phyloP scores from a whole-genome alignment of 2,113 vertebrate species.

The Aldabrachelys gigantea region DNA sequence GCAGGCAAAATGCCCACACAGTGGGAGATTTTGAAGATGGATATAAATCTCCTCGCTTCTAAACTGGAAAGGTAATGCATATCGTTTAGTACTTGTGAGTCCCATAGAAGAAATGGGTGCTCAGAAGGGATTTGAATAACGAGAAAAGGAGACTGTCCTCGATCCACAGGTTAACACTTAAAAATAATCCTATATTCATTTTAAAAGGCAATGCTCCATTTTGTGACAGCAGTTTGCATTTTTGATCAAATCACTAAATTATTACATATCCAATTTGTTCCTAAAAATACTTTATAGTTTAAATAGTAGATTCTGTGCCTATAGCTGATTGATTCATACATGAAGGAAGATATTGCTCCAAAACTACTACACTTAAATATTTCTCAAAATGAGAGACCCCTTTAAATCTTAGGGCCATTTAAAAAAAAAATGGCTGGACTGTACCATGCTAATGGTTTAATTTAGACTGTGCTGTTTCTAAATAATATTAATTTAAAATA shows the following conservation, averaged over 20 bases:
- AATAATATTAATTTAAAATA: rapidly evolving
- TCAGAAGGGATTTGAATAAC: constrained; percentile 22
- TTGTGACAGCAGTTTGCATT: not conserved
- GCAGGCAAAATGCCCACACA: not conserved
- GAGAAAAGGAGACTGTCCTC: not conserved
- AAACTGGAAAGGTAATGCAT: not conserved
- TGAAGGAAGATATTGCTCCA: not conserved
- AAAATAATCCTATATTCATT: not conserved
- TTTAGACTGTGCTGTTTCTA: not conserved
- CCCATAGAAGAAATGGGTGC: not conserved
- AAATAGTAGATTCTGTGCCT: not conserved
- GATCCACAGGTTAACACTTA: not conserved
- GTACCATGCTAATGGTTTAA: rapidly evolving
- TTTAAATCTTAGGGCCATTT: not conserved
- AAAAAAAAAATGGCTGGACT: not conserved
- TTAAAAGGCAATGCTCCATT: not conserved
- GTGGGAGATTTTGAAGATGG: not conserved
- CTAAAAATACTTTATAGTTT: not conserved
- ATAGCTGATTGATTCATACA: not conserved
- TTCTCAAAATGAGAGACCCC: not conserved
- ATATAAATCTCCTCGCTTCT: not conserved
- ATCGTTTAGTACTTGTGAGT: constrained; percentile 15
- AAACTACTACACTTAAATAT: not conserved
- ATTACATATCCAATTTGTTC: not conserved
- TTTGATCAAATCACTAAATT: rapidly evolving